phyloP scores from a whole-genome alignment of 2,113 vertebrate species.

The Anhinga anhinga region DNA sequence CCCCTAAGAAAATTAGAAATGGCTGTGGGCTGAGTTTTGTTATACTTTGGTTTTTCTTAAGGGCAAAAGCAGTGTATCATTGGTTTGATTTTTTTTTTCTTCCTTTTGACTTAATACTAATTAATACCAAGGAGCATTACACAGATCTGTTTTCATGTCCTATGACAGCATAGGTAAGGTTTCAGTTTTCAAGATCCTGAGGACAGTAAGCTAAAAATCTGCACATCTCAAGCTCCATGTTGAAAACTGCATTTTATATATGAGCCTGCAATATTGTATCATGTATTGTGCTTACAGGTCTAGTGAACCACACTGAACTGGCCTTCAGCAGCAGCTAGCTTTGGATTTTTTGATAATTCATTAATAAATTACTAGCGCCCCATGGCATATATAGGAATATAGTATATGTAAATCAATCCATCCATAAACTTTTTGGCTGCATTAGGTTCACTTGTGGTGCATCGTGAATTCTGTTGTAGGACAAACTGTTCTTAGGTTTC shows the following conservation, averaged over 20 bases:
- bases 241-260: neutral
- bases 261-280: rapidly evolving
- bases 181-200: neutral
- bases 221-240: neutral
- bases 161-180: neutral
- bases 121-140: neutral
- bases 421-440: neutral
- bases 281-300: rapidly evolving
- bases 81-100: neutral
- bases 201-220: neutral
- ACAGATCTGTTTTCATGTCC: neutral
- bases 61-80: neutral
- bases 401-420: neutral
- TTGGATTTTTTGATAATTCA: neutral
- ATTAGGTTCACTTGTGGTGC: neutral
- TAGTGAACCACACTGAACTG: neutral
- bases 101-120: neutral
- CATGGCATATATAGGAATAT: neutral
- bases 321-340: neutral
- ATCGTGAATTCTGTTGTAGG: neutral
- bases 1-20: neutral
- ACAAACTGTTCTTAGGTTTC: neutral
- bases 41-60: neutral
- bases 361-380: neutral
- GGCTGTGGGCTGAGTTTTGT: neutral